Evolutionary conservation across 2,888 invertebrate species (phyloP), one percentile per base, ranked within the genome.

Genomic region (Lasioglossum oenotherae): DNA sequence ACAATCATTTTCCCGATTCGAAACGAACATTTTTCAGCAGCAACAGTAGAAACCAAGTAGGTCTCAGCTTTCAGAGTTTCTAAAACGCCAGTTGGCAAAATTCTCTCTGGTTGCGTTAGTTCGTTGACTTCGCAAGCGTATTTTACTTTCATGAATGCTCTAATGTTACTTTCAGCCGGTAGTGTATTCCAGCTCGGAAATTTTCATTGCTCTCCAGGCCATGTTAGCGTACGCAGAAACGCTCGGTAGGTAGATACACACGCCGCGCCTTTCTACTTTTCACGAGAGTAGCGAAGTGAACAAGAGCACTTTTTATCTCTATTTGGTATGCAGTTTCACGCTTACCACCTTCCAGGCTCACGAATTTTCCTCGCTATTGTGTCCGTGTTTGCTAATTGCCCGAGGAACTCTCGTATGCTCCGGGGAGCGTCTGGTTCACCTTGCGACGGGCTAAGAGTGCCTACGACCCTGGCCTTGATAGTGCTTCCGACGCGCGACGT

Each of bases 391-490:
- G 74, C 69, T 85, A 86, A 85, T 81, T 80, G 79, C 57, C 16
- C 60, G 73, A 69, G 72, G 46, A 78, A 69, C 53, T 64, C 49
- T 74, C 82, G 76, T 49, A 12, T 74, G 53, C 46, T n/a, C 44
- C 49, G 41, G 31, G 73, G 31, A 75, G 27, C 35, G 73, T 38
- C 78, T 27, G 81, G 86, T 78, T 81, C 86, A 79, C 81, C 81
- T 85, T 81, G 86, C 86, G 69, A 38, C 69, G 69, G 10, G 38
- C 12, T 23, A 10, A 19, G 82, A 46, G 67, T n/a, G 77, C 41
- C 44, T 69, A 72, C 78, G 80, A 78, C 86, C 85, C 74, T 81
- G 84, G 81, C 84, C 87, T 87, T 87, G 87, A 86, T 83, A 81
- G 72, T 14, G 83, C 72, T 83, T 81, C 86, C 86, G 80, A 87